A percentile compares a stretch with the other conserved stretches of the same genome.
Evolutionary conservation across 2,888 invertebrate genomes (phyloP).

Genomic region (Mechanitis mazaeus): DNA sequence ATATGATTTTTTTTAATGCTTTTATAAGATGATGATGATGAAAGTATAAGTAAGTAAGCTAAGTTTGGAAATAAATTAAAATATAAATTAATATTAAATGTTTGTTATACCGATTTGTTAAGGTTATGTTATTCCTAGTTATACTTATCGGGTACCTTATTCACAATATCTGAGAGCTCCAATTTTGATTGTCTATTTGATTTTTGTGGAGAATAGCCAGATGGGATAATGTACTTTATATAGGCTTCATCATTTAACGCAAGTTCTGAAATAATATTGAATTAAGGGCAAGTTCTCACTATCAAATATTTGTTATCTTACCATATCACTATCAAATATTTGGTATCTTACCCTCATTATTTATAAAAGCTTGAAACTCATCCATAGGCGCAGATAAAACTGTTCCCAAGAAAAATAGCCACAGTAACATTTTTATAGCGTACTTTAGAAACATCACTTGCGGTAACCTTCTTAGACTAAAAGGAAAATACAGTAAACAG

Average conservation of each 20-base stretch:
- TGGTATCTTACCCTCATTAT: slow-evolving; percentile 46
- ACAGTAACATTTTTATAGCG: slow-evolving; percentile 40
- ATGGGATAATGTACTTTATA: slow-evolving; percentile 43
- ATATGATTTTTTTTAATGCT: too few relatives aligned
- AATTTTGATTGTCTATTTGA: slow-evolving; percentile 29
- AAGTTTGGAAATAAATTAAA: too few relatives aligned
- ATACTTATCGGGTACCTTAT: slow-evolving; percentile 29
- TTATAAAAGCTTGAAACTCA: slow-evolving; percentile 46
- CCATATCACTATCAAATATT: not conserved
- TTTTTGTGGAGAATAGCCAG: slow-evolving; percentile 39
- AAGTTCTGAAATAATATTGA: slow-evolving; percentile 29
- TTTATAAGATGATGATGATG: too few relatives aligned
- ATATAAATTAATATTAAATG: not conserved
- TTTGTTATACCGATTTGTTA: not conserved
- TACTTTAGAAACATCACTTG: slow-evolving; percentile 29
- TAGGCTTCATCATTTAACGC: slow-evolving; percentile 38
- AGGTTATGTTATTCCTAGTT: slow-evolving; percentile 5
- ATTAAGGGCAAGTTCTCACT: slow-evolving; percentile 22
- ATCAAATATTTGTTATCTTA: not conserved
- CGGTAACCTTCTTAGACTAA: slow-evolving; percentile 9
- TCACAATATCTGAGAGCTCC: slow-evolving; percentile 32
- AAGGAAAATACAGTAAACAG: slow-evolving; percentile 44
- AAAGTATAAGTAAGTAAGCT: too few relatives aligned
- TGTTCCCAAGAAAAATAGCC: slow-evolving; percentile 41
- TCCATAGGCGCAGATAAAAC: slow-evolving; percentile 44